These are phyloP conservation scores for Melanostigma gelatinosum DNA, from an alignment of 2,113 vertebrate species.

Conservation along the genomic window DNA sequence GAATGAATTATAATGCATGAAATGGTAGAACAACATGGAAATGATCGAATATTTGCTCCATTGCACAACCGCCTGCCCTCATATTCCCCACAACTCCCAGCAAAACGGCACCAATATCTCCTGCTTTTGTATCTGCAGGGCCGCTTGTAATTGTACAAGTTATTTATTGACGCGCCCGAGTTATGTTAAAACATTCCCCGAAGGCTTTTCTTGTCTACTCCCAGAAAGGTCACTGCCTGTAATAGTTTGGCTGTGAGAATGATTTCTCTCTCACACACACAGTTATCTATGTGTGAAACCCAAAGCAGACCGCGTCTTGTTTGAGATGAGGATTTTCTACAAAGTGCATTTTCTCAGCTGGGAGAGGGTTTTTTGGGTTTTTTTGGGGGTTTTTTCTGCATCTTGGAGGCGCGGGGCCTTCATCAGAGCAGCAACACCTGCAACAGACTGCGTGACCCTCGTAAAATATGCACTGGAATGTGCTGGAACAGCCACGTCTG, in stretches of 20 bases:
- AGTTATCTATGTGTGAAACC: constrained; percentile 64
- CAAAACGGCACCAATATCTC: not conserved
- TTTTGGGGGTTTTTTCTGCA: constrained; percentile 4
- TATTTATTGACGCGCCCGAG: constrained; percentile 33
- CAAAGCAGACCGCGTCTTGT: constrained; percentile 63
- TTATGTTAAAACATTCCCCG: constrained; percentile 26
- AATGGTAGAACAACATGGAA: constrained; percentile 12
- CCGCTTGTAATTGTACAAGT: constrained; percentile 19
- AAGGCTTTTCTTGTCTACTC: constrained; percentile 19
- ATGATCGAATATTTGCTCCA: constrained; percentile 10
- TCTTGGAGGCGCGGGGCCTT: constrained; percentile 51
- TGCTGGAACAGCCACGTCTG: constrained; percentile 74
- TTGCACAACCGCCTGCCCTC: constrained; percentile 5
- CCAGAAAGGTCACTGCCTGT: constrained; percentile 28
- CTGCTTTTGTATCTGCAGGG: not conserved
- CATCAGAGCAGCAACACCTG: constrained; percentile 77
- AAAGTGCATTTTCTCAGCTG: constrained; percentile 40
- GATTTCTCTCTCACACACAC: constrained; percentile 11
- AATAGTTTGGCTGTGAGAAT: constrained; percentile 43
- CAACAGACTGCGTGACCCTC: constrained; percentile 75
- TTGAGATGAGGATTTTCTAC: constrained; percentile 46
- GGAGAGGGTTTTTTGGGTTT: constrained; percentile 8
- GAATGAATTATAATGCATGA: constrained; percentile 19
- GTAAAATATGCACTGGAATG: constrained; percentile 75
- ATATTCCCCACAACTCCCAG: not conserved